A percentile compares a stretch with the other conserved stretches of the same genome.
These are phyloP conservation scores for Peromyscus nudipes DNA, from an alignment of 2,797 vertebrate species.

Conservation along the genomic window DNA sequence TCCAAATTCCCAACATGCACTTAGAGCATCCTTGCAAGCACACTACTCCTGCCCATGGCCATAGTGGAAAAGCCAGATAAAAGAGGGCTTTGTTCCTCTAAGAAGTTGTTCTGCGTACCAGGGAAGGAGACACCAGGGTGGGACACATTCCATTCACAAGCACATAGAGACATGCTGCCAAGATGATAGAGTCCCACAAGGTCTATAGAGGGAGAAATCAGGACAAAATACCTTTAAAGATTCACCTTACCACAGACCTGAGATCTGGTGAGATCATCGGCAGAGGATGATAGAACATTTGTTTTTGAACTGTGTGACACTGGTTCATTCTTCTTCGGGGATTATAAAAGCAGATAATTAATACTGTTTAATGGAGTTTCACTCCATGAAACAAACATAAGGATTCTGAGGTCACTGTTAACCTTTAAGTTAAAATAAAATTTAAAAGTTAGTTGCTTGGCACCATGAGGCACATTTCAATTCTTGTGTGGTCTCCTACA, in stretches of 20 bases:
- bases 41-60: neutral
- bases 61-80: neutral
- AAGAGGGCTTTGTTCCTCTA: neutral
- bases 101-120: neutral
- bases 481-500: neutral
- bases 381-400: neutral
- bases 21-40: neutral
- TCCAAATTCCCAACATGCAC: neutral
- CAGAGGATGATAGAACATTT: neutral
- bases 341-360: neutral
- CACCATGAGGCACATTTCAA: neutral
- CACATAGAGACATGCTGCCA: neutral
- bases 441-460: neutral
- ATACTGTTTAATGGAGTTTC: neutral
- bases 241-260: neutral
- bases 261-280: neutral
- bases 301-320: neutral
- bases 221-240: neutral
- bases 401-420: neutral
- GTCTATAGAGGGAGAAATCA: neutral
- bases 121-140: neutral
- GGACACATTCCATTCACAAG: neutral
- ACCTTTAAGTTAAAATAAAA: conserved; percentile 26
- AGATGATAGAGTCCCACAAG: neutral
- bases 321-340: neutral